Conservation (phyloP, 2,888 invertebrate genomes). For the Melinopterus prodromus region DNA sequence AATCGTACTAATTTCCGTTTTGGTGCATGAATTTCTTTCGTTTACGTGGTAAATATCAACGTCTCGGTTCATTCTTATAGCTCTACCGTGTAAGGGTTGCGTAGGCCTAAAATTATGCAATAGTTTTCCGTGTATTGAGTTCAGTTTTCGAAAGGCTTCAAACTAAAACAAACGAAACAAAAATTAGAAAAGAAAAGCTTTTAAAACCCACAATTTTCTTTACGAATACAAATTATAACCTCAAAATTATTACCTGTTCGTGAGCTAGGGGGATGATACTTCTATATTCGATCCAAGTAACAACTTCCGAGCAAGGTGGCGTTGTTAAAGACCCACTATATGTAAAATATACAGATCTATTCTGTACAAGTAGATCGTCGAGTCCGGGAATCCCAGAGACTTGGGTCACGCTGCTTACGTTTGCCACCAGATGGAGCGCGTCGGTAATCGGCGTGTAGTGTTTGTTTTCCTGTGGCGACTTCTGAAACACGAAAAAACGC, state of each 20-base stretch:
- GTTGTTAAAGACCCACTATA: constrained; percentile 84
- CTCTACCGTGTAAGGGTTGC: constrained; percentile 78
- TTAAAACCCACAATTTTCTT: neutral
- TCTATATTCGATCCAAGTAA: constrained; percentile 82
- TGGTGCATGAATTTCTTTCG: neutral
- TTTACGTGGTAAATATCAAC: constrained; percentile 16
- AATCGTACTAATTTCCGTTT: neutral
- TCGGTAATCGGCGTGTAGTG: constrained; percentile 42
- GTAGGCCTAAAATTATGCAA: constrained; percentile 85
- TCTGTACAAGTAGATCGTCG: constrained; percentile 30
- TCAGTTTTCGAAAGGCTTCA: constrained; percentile 74
- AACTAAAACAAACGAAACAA: constrained; percentile 65
- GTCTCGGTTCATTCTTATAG: constrained; percentile 49
- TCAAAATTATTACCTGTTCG: constrained; percentile 66
- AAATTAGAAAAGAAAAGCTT: constrained; percentile 13
- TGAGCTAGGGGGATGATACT: constrained; percentile 76
- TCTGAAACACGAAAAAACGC: constrained; percentile 38
- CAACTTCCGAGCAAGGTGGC: constrained; percentile 81
- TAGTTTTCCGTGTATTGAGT: constrained; percentile 71
- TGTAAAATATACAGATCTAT: constrained; percentile 68
- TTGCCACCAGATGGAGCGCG: constrained; percentile 41
- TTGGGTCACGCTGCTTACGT: constrained; percentile 37
- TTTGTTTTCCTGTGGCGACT: constrained; percentile 39
- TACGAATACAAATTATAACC: too few relatives aligned
- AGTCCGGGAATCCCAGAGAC: constrained; percentile 27